Conservation (phyloP, 2,113 vertebrate genomes). For the Oreochromis aureus region DNA sequence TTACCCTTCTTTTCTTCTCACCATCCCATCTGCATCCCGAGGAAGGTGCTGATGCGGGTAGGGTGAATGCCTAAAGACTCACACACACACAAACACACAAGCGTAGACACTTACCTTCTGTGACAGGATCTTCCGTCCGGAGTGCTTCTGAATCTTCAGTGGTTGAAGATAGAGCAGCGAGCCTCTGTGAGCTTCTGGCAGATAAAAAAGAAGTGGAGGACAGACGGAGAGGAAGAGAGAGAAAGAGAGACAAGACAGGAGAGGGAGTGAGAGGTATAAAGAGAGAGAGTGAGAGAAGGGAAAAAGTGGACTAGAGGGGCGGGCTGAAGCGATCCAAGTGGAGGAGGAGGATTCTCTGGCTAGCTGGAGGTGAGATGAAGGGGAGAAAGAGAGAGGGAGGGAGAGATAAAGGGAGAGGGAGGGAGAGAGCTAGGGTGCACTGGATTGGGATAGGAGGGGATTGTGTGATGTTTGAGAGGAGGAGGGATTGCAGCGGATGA, state of each 20-base stretch:
- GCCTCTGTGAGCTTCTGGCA: constrained; percentile 29
- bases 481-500: constrained; percentile 26
- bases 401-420: constrained; percentile 43
- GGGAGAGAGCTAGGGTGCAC: constrained; percentile 35
- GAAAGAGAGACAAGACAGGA: constrained; percentile 39
- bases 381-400: constrained; percentile 59
- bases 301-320: constrained; percentile 46
- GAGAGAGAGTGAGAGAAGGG: constrained; percentile 25
- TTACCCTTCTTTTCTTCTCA: not conserved
- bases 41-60: not conserved
- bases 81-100: not conserved
- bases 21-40: not conserved
- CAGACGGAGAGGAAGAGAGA: constrained; percentile 30
- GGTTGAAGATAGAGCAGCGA: constrained; percentile 23
- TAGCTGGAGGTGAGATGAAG: constrained; percentile 71
- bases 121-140: constrained; percentile 46
- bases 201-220: constrained; percentile 37
- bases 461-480: constrained; percentile 50
- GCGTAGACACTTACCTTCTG: constrained; percentile 34
- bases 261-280: constrained; percentile 17
- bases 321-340: constrained; percentile 29
- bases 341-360: constrained; percentile 40
- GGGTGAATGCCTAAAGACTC: not conserved
- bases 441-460: constrained; percentile 64
- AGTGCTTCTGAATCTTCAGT: constrained; percentile 42